Evolutionary conservation across 2,113 vertebrate species (phyloP).

Genomic region (Dascyllus trimaculatus): DNA sequence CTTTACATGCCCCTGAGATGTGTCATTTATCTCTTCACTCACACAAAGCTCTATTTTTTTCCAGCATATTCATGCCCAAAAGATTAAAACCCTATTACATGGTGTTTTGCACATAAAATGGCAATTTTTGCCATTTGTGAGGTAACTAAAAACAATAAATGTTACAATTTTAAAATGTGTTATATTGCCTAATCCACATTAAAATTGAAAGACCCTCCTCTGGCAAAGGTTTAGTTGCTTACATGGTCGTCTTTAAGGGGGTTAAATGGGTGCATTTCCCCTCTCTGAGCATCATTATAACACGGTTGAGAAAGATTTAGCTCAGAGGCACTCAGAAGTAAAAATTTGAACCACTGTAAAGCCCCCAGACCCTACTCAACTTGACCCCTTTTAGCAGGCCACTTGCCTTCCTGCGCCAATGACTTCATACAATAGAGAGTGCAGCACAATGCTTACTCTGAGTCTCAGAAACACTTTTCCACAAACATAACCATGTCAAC

Average conservation of each 20-base stretch:
- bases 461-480: not conserved
- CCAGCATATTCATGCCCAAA: not conserved
- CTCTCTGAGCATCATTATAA: conserved; percentile 34
- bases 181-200: conserved; percentile 18
- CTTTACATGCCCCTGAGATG: not conserved
- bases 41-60: not conserved
- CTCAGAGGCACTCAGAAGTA: conserved; percentile 33
- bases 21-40: not conserved
- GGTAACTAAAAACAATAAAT: not conserved
- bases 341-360: conserved; percentile 30
- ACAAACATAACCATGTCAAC: not conserved
- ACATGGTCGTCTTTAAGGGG: conserved; percentile 37
- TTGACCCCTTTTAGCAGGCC: conserved; percentile 52
- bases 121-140: not conserved
- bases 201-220: conserved; percentile 5
- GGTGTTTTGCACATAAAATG: not conserved
- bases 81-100: not conserved
- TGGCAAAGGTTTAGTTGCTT: conserved; percentile 24
- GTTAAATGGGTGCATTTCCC: conserved; percentile 27
- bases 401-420: conserved; percentile 29
- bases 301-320: conserved; percentile 45
- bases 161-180: not conserved
- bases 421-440: conserved; percentile 18
- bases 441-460: not conserved
- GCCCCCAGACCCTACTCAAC: conserved; percentile 25